Conservation (phyloP, 2,113 vertebrate species). For the Verasper variegatus region DNA sequence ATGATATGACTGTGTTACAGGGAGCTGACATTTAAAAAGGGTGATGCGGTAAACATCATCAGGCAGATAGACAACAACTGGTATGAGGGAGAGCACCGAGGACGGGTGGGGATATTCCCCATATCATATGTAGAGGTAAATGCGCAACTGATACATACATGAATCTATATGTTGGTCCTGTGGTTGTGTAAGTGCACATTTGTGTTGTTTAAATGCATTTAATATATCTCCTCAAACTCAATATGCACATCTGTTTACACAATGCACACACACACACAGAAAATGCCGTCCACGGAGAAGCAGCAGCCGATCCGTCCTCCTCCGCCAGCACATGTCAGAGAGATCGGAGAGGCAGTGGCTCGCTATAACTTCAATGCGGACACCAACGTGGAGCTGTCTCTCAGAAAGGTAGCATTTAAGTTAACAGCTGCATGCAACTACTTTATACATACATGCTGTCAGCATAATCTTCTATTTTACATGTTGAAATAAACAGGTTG, state of each 20-base stretch:
- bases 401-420: slow-evolving; percentile 88
- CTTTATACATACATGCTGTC: no score
- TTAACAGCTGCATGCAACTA: neutral
- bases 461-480: no score
- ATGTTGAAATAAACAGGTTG: no score
- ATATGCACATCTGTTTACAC: slow-evolving; percentile 3
- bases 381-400: slow-evolving; percentile 95
- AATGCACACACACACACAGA: slow-evolving; percentile 77
- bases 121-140: slow-evolving; percentile 96
- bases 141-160: neutral
- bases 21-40: slow-evolving; percentile 98
- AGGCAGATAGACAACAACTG: slow-evolving; percentile 99
- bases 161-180: neutral
- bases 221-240: neutral
- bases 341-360: slow-evolving; percentile 95
- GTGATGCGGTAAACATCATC: slow-evolving; percentile 95
- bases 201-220: neutral
- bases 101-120: slow-evolving; percentile 94
- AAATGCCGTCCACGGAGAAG: slow-evolving; percentile 89
- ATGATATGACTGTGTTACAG: slow-evolving; percentile 82
- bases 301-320: slow-evolving; percentile 93
- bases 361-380: slow-evolving; percentile 97
- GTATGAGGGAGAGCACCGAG: slow-evolving; percentile 96
- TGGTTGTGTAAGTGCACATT: neutral
- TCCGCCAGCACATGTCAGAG: slow-evolving; percentile 91